Conservation (phyloP, 2,113 vertebrate species). For the Microtus richardsoni region DNA sequence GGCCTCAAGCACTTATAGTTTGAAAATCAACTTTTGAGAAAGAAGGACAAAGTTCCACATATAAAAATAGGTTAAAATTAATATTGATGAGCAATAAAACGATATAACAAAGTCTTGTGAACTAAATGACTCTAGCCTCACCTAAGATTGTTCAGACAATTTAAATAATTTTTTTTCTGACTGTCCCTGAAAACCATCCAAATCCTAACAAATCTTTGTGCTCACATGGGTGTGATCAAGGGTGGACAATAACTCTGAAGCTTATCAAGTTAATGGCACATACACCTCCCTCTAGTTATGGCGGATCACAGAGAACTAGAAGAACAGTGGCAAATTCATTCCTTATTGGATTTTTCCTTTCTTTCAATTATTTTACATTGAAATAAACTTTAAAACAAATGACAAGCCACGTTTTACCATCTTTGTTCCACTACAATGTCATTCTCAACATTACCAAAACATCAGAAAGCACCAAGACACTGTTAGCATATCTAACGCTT, state of each 20-base stretch:
- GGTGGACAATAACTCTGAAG: not conserved
- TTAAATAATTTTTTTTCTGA: not conserved
- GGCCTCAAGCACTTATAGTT: not conserved
- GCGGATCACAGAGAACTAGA: not conserved
- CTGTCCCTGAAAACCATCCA: not conserved
- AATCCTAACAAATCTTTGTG: not conserved
- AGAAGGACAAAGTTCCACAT: not conserved
- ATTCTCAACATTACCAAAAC: not conserved
- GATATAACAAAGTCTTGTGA: not conserved
- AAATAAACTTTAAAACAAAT: slow-evolving; percentile 38
- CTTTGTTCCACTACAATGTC: not conserved
- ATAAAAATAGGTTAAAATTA: slow-evolving; percentile 25
- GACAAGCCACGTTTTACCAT: not conserved
- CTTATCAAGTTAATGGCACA: not conserved
- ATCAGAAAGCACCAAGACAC: not conserved
- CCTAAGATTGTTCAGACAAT: not conserved
- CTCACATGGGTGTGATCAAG: not conserved
- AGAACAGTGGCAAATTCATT: not conserved
- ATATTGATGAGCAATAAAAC: not conserved
- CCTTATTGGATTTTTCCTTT: not conserved
- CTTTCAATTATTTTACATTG: not conserved
- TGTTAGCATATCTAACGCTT: not conserved
- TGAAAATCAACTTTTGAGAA: not conserved
- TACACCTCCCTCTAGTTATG: not conserved
- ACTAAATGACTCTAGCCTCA: not conserved